Conservation (phyloP, 1,140 invertebrate species). For the Pteromalus puparum region DNA sequence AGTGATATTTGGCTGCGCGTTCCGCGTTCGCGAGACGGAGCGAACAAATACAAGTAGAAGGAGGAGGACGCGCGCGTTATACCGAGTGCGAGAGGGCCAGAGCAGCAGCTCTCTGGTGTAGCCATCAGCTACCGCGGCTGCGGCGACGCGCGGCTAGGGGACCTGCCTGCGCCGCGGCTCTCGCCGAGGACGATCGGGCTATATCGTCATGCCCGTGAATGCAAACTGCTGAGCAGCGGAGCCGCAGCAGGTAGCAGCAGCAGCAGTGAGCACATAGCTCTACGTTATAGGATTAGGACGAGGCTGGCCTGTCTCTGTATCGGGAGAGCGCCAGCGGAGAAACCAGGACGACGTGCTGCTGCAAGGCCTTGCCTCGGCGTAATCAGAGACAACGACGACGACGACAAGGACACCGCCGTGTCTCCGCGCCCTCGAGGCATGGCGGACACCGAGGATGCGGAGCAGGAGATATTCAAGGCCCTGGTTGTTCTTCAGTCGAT, state of each 20-base stretch:
- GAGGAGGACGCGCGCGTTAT: neutral
- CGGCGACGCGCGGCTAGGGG: neutral
- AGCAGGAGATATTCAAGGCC: conserved; percentile 77
- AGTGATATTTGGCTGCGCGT: conserved; percentile 37
- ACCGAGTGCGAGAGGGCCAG: neutral
- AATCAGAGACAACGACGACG: conserved; percentile 17
- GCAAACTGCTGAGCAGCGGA: neutral
- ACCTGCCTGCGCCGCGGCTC: neutral
- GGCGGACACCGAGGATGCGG: conserved; percentile 74
- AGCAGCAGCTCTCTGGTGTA: neutral
- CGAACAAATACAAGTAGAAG: neutral
- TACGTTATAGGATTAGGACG: neutral
- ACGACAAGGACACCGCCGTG: conserved; percentile 22
- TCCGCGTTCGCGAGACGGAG: conserved; percentile 6
- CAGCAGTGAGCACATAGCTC: neutral
- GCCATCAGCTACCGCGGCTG: neutral
- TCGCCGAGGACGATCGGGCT: neutral
- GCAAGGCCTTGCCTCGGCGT: neutral
- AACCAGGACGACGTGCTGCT: neutral
- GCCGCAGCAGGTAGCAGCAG: neutral
- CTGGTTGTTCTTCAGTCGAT: conserved; percentile 88
- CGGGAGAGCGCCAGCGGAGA: neutral
- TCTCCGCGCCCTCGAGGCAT: conserved; percentile 64
- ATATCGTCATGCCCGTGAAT: neutral
- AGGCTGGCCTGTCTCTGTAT: neutral